Percentiles rank a stretch among this genome's conserved stretches.
Evolutionary conservation across 2,113 vertebrate genomes (phyloP).

Genomic region (Heterocephalus glaber): DNA sequence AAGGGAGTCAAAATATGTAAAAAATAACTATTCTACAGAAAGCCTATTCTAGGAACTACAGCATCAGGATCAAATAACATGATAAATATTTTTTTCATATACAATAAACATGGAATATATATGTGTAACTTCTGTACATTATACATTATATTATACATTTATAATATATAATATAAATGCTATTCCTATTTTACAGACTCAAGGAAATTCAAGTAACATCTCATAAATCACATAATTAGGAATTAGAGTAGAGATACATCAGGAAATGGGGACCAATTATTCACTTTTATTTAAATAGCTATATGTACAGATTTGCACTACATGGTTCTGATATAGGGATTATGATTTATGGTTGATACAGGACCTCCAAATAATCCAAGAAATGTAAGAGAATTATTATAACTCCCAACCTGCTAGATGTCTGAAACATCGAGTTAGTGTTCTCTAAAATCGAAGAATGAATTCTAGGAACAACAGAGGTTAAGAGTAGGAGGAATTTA

Average conservation of each 20-base stretch:
- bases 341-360: no score
- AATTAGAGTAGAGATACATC: background rate
- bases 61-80: background rate
- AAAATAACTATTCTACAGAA: background rate
- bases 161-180: background rate
- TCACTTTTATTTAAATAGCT: background rate
- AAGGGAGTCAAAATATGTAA: background rate
- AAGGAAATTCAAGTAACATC: background rate
- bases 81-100: background rate
- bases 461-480: no score
- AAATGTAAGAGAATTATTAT: no score
- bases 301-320: background rate
- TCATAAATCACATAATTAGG: background rate
- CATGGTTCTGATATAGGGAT: background rate
- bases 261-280: background rate
- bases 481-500: no score
- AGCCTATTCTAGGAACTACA: background rate
- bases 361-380: no score
- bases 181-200: slow-evolving; percentile 1
- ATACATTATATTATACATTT: background rate
- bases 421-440: no score
- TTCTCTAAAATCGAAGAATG: no score
- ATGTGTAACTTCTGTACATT: background rate
- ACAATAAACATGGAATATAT: background rate
- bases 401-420: no score